Percentiles rank a stretch among this genome's conserved stretches.
Evolutionary conservation across 2,797 vertebrate species (phyloP).

Genomic region (Sphaeramia orbicularis): DNA sequence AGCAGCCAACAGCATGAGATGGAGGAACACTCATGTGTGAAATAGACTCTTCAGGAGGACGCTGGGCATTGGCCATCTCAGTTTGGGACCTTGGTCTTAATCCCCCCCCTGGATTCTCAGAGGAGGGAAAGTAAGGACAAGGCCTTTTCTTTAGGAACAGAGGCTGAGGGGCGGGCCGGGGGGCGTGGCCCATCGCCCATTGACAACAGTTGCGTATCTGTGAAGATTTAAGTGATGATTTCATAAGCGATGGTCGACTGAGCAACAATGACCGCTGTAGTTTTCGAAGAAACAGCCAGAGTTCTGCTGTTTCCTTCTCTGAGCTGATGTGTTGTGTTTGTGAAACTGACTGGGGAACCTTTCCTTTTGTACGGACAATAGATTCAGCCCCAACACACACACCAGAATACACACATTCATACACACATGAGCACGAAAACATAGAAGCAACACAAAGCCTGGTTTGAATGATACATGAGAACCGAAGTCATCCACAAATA

Average conservation of each 20-base stretch:
- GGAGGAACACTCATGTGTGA: constrained; percentile 86
- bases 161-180: constrained; percentile 40
- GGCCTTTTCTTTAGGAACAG: constrained; percentile 70
- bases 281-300: neutral
- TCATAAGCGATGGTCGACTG: constrained; percentile 79
- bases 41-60: constrained; percentile 83
- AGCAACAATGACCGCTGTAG: constrained; percentile 62
- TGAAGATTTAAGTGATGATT: constrained; percentile 83
- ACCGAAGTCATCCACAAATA: no score
- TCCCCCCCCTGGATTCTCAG: constrained; percentile 60
- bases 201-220: constrained; percentile 81
- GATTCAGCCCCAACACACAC: neutral
- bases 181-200: constrained; percentile 58
- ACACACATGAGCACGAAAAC: neutral
- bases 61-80: constrained; percentile 59
- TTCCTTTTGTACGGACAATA: constrained; percentile 42
- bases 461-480: neutral
- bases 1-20: constrained; percentile 76
- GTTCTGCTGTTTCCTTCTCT: constrained; percentile 33
- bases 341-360: constrained; percentile 47
- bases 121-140: constrained; percentile 53
- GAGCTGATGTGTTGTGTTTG: constrained; percentile 37
- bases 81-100: constrained; percentile 69
- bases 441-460: neutral
- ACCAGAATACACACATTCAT: neutral